Evolutionary conservation across 1,140 invertebrate genomes (phyloP), one percentile per base, ranked within the genome.

Genomic region (Steinernema feltiae): DNA sequence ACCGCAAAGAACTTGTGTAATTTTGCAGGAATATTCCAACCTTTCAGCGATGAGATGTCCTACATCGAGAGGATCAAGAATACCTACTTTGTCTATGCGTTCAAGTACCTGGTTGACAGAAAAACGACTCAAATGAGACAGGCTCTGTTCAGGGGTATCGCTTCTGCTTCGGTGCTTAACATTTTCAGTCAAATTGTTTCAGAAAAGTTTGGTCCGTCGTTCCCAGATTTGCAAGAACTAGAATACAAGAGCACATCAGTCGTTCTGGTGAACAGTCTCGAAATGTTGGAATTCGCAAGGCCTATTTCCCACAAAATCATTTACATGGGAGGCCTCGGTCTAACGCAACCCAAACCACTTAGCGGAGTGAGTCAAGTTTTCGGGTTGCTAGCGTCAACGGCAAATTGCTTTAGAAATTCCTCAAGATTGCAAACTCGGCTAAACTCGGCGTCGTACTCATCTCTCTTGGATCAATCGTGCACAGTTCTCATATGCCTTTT

Each of bases 391-490:
- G 7, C 41, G 41, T 46, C n/a, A 46, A 46, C 41, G n/a, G 7
- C n/a, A 7, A 27, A 15, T 27, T 63, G 15, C 24, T 3, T n/a
- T 63, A 63, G 53, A 63, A 63, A 63, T 63, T 63, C 3, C 53
- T 63, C 12, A 21, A 63, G 3, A 63, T 63, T 21, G 12, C 24
- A 15, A 12, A 15, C 7, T n/a, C 15, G 7, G 53, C 80, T n/a
- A 41, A 35, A 0, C 27, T 32, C 18, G 80, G 80, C 15, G 70
- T 79, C 17, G 75, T 81, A 12, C 63, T 82, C 1, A 32, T 81
- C 35, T 80, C 81, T 0, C 80, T 81, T 73, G 80, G 80, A 12
- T 63, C 80, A 18, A 72, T 82, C 46, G 77, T 79, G n/a, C 27
- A 82, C 21, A 82, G 74, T 0, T 53, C 46, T n/a, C 29, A 69